Evolutionary conservation across 35 echinoderm and acorn worm genomes (phyloP), one percentile per base, ranked within the genome.

Genomic region (Lytechinus variegatus): DNA sequence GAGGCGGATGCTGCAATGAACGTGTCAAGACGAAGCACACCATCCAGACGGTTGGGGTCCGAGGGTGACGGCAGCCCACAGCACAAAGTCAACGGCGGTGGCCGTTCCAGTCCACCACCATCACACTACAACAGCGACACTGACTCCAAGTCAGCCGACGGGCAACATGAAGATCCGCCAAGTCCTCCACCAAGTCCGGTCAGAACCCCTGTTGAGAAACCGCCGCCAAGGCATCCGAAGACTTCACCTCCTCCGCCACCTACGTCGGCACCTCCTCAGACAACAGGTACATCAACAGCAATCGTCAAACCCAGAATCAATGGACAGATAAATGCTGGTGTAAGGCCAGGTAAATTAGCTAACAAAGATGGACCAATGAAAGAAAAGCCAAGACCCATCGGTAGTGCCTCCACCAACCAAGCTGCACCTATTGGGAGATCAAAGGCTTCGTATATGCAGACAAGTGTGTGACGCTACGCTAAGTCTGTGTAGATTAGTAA

Each of bases 1-100:
- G 92, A 93, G 54, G 92, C 92, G 27, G 92, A 93, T 93, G 92
- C 92, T 57, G 92, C 92, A 54, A 93, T 93, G 92, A 93, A 93
- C 53, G 92, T 54, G 55, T 93, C 92, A 57, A 54, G 92, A 54
- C 92, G 92, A 54, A 93, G 92, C 92, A 93, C 92, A 9, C 92
- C 92, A 13, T 93, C 92, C 52, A 33, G 92, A 28, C 54, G 92
- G 27, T 57, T 93, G 92, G 92, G 92, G 19, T 93, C 92, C n/a
- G 92, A 93, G 52, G 92, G 92, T 16, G 92, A 93, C 27, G 92
- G 53, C 55, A 93, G 92, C 27, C 92, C 92, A 14, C 92, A 93
- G 53, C 92, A 93, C 92, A 93, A 93, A 57, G 92, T 93, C 92
- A 93, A 93, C 27, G 92, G 92, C 53, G 53, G 54, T 27, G 53